phyloP scores from a whole-genome alignment of 1,140 invertebrate species.

The Octopus sinensis region DNA sequence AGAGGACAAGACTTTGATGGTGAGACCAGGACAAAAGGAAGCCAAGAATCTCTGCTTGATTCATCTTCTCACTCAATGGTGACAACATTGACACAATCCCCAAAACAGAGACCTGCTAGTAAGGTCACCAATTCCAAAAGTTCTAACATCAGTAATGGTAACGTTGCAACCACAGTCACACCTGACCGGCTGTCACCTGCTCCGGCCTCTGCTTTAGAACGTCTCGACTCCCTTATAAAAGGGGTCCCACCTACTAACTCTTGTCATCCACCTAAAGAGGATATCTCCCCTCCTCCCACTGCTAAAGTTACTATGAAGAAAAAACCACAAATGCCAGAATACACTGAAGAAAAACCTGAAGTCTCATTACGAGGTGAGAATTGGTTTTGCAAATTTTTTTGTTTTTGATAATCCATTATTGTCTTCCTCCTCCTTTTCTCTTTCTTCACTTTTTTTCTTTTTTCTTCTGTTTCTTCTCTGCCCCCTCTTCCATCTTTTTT shows the following conservation, averaged over 20 bases:
- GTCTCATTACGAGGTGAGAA: neutral
- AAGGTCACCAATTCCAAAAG: constrained; percentile 22
- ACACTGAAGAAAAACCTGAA: neutral
- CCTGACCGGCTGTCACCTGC: constrained; percentile 23
- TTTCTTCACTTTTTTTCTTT: no score
- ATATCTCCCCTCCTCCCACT: neutral
- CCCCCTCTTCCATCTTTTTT: no score
- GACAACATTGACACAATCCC: constrained; percentile 25
- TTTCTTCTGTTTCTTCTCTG: no score
- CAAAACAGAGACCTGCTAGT: constrained; percentile 18
- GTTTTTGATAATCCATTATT: neutral
- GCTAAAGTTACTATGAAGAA: neutral
- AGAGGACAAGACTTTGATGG: neutral
- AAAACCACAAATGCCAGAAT: neutral
- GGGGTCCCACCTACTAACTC: constrained; percentile 10
- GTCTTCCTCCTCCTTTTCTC: no score
- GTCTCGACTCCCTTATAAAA: constrained; percentile 66
- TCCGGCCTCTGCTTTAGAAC: constrained; percentile 58
- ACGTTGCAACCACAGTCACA: constrained; percentile 17
- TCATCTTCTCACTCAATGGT: constrained; percentile 18
- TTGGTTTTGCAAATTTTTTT: neutral
- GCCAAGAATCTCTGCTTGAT: no score
- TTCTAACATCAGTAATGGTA: constrained; percentile 16
- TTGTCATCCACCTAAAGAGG: neutral
- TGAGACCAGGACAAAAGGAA: no score